phyloP scores from a whole-genome alignment of 64 coral and sea anemone species.

The Anthopleura sola region DNA sequence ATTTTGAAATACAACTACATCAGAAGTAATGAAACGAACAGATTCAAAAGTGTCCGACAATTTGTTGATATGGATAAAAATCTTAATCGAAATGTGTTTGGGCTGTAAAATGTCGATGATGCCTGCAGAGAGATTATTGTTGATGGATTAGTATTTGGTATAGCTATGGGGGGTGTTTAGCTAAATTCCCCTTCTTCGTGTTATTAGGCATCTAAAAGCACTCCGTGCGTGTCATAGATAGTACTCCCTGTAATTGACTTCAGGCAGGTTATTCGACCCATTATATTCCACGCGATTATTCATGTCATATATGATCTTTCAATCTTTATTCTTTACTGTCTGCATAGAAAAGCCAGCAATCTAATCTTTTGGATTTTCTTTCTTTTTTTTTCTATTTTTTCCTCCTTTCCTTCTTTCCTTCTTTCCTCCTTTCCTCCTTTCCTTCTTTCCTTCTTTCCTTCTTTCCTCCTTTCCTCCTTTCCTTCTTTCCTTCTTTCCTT shows the following conservation, averaged over 20 bases:
- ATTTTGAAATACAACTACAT: not conserved
- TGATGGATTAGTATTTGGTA: not conserved
- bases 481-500: too few species aligned
- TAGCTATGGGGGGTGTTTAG: slow-evolving; percentile 3
- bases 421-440: too few species aligned
- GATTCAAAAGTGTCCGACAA: slow-evolving; percentile 12
- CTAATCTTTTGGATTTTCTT: too few species aligned
- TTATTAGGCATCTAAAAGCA: not conserved
- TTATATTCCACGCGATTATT: not conserved
- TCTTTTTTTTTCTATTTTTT: too few species aligned
- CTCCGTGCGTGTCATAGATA: not conserved
- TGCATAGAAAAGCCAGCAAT: not conserved
- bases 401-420: too few species aligned
- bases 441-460: too few species aligned
- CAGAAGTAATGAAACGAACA: not conserved
- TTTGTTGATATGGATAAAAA: slow-evolving; percentile 1
- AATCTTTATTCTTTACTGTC: not conserved
- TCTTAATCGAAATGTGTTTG: slow-evolving; percentile 9
- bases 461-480: too few species aligned
- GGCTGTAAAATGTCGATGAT: not conserved
- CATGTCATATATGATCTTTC: not conserved
- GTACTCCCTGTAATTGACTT: not conserved
- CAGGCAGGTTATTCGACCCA: not conserved
- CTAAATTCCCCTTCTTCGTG: not conserved
- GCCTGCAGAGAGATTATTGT: not conserved